phyloP scores from a whole-genome alignment of 2,113 vertebrate genomes.

The Acrocephalus kingi region DNA sequence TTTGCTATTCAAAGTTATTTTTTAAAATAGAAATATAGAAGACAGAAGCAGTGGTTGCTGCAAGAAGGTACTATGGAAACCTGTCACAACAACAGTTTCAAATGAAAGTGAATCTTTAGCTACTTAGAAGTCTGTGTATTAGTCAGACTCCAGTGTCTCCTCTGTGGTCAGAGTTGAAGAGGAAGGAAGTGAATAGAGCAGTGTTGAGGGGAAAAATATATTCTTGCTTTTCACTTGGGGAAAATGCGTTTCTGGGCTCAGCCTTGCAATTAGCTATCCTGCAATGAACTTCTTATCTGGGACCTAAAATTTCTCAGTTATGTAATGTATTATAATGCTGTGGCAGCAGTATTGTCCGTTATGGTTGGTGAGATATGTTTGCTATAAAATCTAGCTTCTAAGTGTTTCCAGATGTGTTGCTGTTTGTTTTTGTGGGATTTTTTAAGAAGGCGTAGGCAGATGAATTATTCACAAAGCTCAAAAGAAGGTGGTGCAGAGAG shows the following conservation, averaged over 20 bases:
- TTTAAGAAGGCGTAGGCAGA: neutral
- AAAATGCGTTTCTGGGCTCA: neutral
- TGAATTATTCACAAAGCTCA: neutral
- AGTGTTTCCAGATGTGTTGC: neutral
- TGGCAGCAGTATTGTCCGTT: neutral
- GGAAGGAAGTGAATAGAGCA: neutral
- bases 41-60: constrained; percentile 31
- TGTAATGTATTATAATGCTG: neutral
- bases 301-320: neutral
- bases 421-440: neutral
- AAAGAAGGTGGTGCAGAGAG: neutral
- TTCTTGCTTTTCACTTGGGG: neutral
- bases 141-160: neutral
- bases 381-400: neutral
- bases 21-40: constrained; percentile 57
- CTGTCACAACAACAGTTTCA: constrained; percentile 37
- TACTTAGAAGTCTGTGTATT: constrained; percentile 9
- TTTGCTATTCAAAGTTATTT: constrained; percentile 33
- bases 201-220: neutral
- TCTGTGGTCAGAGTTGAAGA: neutral
- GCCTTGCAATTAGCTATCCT: neutral
- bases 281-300: neutral
- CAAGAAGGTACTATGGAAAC: constrained; percentile 50
- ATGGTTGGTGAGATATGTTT: neutral
- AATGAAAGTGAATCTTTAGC: neutral